Conservation (phyloP, 2,797 vertebrate genomes). For the Hydrolagus colliei region DNA sequence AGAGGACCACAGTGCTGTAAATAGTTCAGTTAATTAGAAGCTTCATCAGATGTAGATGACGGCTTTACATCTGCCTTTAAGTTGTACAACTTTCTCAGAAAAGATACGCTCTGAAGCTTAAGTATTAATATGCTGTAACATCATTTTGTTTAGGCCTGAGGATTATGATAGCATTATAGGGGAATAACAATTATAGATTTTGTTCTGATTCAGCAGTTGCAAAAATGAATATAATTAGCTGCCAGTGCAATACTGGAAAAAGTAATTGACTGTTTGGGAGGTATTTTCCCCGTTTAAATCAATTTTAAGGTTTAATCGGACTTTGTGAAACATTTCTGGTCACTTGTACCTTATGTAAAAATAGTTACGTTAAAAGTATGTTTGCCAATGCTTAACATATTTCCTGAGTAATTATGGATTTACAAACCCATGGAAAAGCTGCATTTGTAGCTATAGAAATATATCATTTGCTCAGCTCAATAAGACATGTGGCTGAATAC, state of each 20-base stretch:
- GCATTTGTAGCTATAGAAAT: conserved; percentile 8
- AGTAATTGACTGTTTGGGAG: conserved; percentile 23
- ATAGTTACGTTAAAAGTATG: not conserved
- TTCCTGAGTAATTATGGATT: conserved; percentile 22
- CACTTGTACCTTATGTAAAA: conserved; percentile 9
- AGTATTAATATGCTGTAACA: conserved; percentile 30
- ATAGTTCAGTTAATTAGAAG: conserved; percentile 85
- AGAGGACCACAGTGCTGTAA: conserved; percentile 67
- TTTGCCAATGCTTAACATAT: not conserved
- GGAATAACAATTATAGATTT: conserved; percentile 25
- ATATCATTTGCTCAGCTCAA: not conserved
- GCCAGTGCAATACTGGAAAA: conserved; percentile 24
- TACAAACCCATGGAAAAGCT: not conserved
- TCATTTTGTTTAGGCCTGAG: conserved; percentile 29
- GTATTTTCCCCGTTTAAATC: conserved; percentile 13
- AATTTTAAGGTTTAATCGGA: conserved; percentile 22
- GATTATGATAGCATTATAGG: conserved; percentile 28
- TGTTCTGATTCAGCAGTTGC: conserved; percentile 28
- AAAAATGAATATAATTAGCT: conserved; percentile 27
- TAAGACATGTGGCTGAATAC: not conserved
- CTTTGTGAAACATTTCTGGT: conserved; percentile 14
- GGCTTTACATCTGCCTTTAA: conserved; percentile 43
- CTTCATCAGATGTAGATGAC: conserved; percentile 63
- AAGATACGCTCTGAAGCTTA: conserved; percentile 30
- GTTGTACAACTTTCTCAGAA: conserved; percentile 27